These are phyloP conservation scores for Reticulitermes speratus DNA, from an alignment of 1,140 invertebrate genomes.

Conservation along the genomic window DNA sequence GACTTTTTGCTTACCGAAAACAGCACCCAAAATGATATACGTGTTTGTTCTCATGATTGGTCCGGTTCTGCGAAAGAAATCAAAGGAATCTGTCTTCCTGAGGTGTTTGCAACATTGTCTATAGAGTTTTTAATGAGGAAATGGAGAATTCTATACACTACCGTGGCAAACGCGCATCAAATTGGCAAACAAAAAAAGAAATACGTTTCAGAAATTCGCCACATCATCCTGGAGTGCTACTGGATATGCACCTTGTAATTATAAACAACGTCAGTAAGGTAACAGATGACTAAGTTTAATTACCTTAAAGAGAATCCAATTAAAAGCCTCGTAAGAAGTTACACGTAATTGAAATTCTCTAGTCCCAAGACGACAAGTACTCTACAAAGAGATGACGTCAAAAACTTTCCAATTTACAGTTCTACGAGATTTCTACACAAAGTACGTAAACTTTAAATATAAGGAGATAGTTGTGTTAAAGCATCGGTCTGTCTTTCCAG, in stretches of 20 bases:
- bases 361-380: too few species aligned
- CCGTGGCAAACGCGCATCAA: background rate
- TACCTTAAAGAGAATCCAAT: background rate
- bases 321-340: too few species aligned
- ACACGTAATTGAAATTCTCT: too few species aligned
- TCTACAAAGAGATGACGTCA: too few species aligned
- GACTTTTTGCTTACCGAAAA: too few species aligned
- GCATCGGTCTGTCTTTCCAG: too few species aligned
- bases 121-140: background rate
- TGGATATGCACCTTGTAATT: background rate
- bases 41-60: too few species aligned
- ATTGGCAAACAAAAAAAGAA: background rate
- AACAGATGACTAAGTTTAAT: background rate
- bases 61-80: background rate
- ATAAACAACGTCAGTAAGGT: background rate
- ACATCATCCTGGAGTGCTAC: background rate
- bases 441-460: too few species aligned
- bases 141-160: background rate
- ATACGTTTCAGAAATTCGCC: background rate
- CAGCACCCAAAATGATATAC: too few species aligned
- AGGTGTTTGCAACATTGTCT: background rate
- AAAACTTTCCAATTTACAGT: too few species aligned
- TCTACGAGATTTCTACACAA: too few species aligned
- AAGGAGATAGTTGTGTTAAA: too few species aligned
- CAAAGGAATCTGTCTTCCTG: background rate